These are phyloP conservation scores for Philhelius pedissequus DNA, from an alignment of 2,888 invertebrate species.

Conservation along the genomic window DNA sequence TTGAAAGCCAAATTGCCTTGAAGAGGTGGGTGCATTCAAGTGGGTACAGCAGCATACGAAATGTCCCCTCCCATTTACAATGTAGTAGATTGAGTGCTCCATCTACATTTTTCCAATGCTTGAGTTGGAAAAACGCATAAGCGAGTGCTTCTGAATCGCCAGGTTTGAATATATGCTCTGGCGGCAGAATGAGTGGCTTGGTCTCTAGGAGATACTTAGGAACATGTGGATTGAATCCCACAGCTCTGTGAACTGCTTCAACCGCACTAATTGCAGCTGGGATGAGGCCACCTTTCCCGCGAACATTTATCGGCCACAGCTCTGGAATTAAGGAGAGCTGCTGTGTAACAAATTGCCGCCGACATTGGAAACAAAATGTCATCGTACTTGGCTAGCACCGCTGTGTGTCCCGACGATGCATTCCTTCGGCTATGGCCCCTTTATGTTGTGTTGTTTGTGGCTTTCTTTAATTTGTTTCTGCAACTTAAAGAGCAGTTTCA, in stretches of 20 bases:
- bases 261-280: constrained; percentile 95
- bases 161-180: constrained; percentile 96
- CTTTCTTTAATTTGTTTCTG: constrained; percentile 88
- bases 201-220: constrained; percentile 97
- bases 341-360: constrained; percentile 96
- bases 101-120: constrained; percentile 97
- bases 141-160: constrained; percentile 98
- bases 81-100: constrained; percentile 95
- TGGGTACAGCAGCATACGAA: constrained; percentile 93
- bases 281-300: constrained; percentile 89
- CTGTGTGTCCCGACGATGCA: constrained; percentile 94
- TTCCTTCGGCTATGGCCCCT: constrained; percentile 85
- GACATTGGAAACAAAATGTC: constrained; percentile 96
- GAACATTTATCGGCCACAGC: constrained; percentile 94
- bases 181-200: constrained; percentile 96
- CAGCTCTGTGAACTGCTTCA: constrained; percentile 95
- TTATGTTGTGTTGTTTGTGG: constrained; percentile 91
- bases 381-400: constrained; percentile 93
- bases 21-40: constrained; percentile 93
- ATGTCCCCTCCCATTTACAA: constrained; percentile 96
- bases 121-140: constrained; percentile 96
- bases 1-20: constrained; percentile 89
- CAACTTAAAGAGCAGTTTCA: constrained; percentile 90
- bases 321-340: constrained; percentile 94
- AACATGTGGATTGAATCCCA: constrained; percentile 98